Base-by-base conservation (phyloP, 2,888 invertebrate genomes). In the Margaritifera margaritifera region DNA sequence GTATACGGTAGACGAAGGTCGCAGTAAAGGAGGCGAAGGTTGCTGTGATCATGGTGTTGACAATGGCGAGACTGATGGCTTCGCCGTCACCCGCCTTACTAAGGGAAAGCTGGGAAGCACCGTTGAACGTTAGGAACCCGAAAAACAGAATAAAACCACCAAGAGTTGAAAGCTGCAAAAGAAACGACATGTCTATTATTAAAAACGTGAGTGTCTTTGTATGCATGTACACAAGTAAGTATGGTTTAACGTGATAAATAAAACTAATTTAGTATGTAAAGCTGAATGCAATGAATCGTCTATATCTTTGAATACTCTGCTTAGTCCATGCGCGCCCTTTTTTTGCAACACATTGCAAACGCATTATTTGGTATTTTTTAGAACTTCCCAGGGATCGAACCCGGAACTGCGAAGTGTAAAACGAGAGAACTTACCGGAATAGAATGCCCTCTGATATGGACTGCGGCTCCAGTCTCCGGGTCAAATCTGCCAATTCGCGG, bases 101-200 rank as follows among this genome's bases (percentile, higher is more conserved):
- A 69, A 91, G 90, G 74, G 87, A 86, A 1, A 89, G 88, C 77
- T 89, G 79, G 0, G 91, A 90, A 4, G 90, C 92, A 8, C 91
- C 92, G 78, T 92, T 92, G 87, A 92, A 92, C 5, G 91, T 91
- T 64, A 92, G 82, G 84, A 92, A 92, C 18, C 92, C 92, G 69
- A 91, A 90, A 71, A 92, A 86, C 58, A 92, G 85, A 63, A 92
- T 89, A 81, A 92, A 90, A 1, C 91, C 91, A 11, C 92, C 92
- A 55, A 92, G 80, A 51, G 91, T 91, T 15, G 90, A 88, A 71
- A 91, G 85, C 91, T 92, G 62, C 24, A 56, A 63, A 24, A 52
- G 15, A 64, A 24, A 42, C 15, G 3, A 42, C 11, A 11, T 15
- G 42, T 42, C 15, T 42, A 42, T 42, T 42, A 42, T 15, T 42